Percentiles rank a stretch among this genome's conserved stretches.
These are phyloP conservation scores for Habroteleia sp. DNA, from an alignment of 2,888 invertebrate genomes.

Conservation along the genomic window DNA sequence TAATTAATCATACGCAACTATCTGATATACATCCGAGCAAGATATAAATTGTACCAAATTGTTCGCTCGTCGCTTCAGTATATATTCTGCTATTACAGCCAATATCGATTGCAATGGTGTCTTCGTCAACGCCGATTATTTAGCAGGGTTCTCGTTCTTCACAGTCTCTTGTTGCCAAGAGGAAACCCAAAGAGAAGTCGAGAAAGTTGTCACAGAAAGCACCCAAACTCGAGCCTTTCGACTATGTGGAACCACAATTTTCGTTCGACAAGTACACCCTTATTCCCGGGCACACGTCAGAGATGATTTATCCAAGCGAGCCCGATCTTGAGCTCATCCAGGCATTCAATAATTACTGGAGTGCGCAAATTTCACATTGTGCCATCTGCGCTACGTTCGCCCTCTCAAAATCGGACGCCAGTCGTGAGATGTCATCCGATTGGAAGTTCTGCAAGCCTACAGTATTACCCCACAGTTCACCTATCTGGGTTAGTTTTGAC, in stretches of 20 bases:
- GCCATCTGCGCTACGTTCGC: constrained; percentile 83
- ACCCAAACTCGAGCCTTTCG: constrained; percentile 17
- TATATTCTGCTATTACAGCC: constrained; percentile 6
- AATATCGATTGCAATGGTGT: neutral
- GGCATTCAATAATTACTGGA: constrained; percentile 82
- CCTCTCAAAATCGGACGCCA: constrained; percentile 70
- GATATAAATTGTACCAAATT: too few species aligned
- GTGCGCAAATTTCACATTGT: constrained; percentile 83
- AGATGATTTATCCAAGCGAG: constrained; percentile 80
- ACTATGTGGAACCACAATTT: neutral
- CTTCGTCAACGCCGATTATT: neutral
- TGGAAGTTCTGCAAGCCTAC: constrained; percentile 78
- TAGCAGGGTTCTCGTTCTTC: constrained; percentile 36
- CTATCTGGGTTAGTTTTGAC: constrained; percentile 76
- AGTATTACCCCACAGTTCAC: constrained; percentile 78
- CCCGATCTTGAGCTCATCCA: constrained; percentile 80
- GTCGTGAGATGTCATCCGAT: constrained; percentile 75
- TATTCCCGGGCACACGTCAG: constrained; percentile 76
- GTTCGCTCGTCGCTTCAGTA: too few species aligned
- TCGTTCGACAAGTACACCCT: constrained; percentile 25
- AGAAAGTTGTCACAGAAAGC: constrained; percentile 41
- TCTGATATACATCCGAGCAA: too few species aligned
- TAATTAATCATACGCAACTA: too few species aligned
- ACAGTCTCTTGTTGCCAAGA: constrained; percentile 50
- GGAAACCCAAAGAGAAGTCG: constrained; percentile 68